Evolutionary conservation across 2,888 invertebrate species (phyloP).

Genomic region (Tiliacea aurago): DNA sequence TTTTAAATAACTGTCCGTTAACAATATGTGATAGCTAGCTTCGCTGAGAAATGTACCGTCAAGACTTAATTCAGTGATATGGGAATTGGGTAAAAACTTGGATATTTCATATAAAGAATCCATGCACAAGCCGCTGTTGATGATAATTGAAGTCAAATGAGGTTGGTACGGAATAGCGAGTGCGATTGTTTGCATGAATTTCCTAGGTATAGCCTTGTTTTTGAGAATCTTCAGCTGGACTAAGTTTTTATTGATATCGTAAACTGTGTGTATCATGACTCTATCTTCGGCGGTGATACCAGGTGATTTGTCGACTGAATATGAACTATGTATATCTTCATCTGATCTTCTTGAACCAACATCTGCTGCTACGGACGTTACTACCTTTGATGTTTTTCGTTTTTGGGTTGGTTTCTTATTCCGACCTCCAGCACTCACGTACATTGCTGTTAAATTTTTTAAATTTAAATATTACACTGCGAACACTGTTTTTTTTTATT

Average conservation of each 20-base stretch:
- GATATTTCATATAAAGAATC: slow-evolving; percentile 73
- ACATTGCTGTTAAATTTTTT: background rate
- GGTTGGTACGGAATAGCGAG: slow-evolving; percentile 72
- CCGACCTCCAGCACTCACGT: background rate
- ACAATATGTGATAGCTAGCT: slow-evolving; percentile 74
- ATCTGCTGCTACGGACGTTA: background rate
- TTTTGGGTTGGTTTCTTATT: background rate
- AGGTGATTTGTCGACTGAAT: rapidly evolving
- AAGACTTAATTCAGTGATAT: slow-evolving; percentile 78
- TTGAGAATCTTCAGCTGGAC: slow-evolving; percentile 73
- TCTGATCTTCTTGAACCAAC: too few species aligned
- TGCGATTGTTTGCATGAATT: slow-evolving; percentile 71
- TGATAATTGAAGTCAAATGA: slow-evolving; percentile 66
- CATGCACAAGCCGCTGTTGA: slow-evolving; percentile 71
- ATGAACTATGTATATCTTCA: background rate
- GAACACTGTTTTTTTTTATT: background rate
- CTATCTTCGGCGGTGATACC: rapidly evolving
- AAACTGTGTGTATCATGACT: slow-evolving; percentile 63
- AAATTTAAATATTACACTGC: background rate
- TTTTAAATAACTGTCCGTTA: slow-evolving; percentile 68
- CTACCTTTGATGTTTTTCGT: background rate
- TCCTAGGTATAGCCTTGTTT: slow-evolving; percentile 70
- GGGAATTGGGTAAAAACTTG: slow-evolving; percentile 68
- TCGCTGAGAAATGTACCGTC: slow-evolving; percentile 71
- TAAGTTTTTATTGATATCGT: slow-evolving; percentile 69